Evolutionary conservation across 2,888 invertebrate genomes (phyloP).

Genomic region (Germaria angustata): DNA sequence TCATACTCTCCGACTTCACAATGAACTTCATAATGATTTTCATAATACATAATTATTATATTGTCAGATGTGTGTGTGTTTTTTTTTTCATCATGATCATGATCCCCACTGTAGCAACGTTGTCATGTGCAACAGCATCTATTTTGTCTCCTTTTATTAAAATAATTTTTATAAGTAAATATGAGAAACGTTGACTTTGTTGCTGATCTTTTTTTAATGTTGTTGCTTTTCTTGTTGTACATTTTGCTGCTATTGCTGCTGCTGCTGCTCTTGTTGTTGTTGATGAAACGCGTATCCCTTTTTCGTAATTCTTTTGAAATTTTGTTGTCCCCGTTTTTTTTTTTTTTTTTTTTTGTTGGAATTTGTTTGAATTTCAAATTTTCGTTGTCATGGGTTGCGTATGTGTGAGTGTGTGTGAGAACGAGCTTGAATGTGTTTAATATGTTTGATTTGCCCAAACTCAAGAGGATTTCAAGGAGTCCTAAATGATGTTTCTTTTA

Average conservation of each 20-base stretch:
- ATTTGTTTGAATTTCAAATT: conserved; percentile 31
- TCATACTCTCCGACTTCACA: neutral
- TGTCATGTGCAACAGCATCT: neutral
- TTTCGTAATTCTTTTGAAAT: conserved; percentile 54
- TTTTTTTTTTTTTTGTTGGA: no score
- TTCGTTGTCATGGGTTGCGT: neutral
- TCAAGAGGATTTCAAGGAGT: conserved; percentile 65
- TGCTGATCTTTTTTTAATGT: neutral
- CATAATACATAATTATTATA: neutral
- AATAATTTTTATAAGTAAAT: neutral
- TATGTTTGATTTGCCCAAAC: conserved; percentile 8
- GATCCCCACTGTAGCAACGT: neutral
- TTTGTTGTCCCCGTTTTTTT: conserved; percentile 7
- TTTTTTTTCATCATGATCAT: conserved; percentile 14
- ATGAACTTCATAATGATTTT: conserved; percentile 23
- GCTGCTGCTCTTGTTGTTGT: neutral
- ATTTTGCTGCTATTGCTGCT: neutral
- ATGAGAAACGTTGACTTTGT: conserved; percentile 43
- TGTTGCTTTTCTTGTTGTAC: neutral
- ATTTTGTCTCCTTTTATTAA: neutral
- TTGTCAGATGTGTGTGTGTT: conserved; percentile 5
- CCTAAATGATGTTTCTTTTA: neutral
- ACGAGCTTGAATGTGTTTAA: neutral
- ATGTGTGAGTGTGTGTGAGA: neutral
- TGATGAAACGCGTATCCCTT: conserved; percentile 51